These are phyloP conservation scores for Epirrita christyi DNA, from an alignment of 2,888 invertebrate genomes.

Conservation along the genomic window DNA sequence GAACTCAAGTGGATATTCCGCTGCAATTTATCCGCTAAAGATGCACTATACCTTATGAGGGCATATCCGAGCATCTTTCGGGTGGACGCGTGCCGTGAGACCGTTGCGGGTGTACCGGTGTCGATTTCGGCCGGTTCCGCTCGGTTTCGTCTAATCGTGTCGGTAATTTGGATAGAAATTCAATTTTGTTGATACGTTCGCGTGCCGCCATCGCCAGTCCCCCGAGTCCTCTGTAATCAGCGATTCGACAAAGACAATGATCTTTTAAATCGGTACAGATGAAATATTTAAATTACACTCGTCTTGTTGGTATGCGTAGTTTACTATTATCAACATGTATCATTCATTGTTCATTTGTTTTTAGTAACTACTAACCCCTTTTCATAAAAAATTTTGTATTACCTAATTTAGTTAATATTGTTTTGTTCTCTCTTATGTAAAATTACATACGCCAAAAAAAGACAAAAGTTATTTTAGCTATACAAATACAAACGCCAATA, in stretches of 20 bases:
- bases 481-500: too few relatives aligned
- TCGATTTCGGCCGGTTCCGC: constrained; percentile 60
- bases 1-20: not conserved
- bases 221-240: constrained; percentile 61
- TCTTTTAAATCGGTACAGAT: constrained; percentile 38
- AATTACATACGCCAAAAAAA: too few relatives aligned
- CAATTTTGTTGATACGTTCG: constrained; percentile 58
- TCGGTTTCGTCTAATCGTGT: constrained; percentile 62
- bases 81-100: constrained; percentile 70
- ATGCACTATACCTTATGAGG: constrained; percentile 11
- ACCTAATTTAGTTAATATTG: too few relatives aligned
- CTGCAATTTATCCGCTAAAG: constrained; percentile 15
- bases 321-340: not conserved
- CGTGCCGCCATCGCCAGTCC: constrained; percentile 60
- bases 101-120: constrained; percentile 44
- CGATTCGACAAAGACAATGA: constrained; percentile 64
- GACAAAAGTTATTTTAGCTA: too few relatives aligned
- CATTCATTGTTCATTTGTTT: too few relatives aligned
- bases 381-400: too few relatives aligned
- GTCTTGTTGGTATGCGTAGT: constrained; percentile 36
- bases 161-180: constrained; percentile 58
- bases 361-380: too few relatives aligned
- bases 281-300: constrained; percentile 56
- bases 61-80: constrained; percentile 31
- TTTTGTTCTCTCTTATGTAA: too few relatives aligned